Percentiles rank a stretch among this genome's conserved stretches.
Conservation (phyloP, 1,140 invertebrate species). For the Tetramorium parvispinum region DNA sequence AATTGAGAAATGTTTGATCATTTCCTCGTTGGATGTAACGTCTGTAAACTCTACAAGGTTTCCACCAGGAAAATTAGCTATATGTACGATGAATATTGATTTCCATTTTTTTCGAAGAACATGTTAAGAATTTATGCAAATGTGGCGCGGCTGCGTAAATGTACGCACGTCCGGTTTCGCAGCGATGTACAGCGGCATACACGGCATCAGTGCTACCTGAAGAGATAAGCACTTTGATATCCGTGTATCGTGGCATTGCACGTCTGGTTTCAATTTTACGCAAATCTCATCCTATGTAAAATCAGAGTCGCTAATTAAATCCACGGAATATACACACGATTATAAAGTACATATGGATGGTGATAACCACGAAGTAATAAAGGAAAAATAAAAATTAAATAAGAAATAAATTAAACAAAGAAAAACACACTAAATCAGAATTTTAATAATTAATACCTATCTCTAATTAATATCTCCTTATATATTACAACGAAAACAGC, state of each 20-base stretch:
- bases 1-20: neutral
- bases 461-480: neutral
- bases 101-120: neutral
- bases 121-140: slow-evolving; percentile 9
- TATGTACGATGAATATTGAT: slow-evolving; percentile 8
- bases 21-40: neutral
- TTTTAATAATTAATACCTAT: neutral
- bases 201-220: neutral
- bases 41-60: neutral
- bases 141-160: slow-evolving; percentile 16
- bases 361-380: too few species aligned
- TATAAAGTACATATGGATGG: neutral
- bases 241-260: neutral
- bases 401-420: too few species aligned
- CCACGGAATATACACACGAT: neutral
- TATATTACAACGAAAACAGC: neutral
- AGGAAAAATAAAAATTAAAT: too few species aligned
- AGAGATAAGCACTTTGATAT: slow-evolving; percentile 49
- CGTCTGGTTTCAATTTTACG: neutral
- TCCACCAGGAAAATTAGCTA: neutral
- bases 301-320: neutral
- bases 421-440: neutral
- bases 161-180: slow-evolving; percentile 50
- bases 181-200: neutral
- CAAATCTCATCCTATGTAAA: neutral